phyloP scores from a whole-genome alignment of 2,113 vertebrate genomes.

The Erpornis zantholeuca region DNA sequence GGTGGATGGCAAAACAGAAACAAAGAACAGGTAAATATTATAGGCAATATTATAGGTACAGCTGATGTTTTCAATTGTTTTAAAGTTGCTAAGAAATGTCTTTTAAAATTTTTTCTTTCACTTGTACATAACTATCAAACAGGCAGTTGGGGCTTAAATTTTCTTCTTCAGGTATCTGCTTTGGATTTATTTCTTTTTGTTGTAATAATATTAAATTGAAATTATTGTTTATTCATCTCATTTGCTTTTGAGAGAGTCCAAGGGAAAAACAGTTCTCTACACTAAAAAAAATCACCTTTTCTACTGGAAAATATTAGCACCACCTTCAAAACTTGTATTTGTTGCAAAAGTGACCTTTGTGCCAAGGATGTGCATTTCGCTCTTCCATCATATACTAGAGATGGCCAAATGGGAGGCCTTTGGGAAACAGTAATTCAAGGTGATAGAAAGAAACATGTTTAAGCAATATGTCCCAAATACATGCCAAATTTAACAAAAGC shows the following conservation, averaged over 20 bases:
- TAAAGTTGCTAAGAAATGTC: background rate
- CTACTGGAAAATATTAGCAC: background rate
- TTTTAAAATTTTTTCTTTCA: background rate
- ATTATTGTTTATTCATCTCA: background rate
- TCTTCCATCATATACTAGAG: background rate
- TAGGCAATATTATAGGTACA: background rate
- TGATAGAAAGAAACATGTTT: background rate
- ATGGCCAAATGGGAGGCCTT: accelerated
- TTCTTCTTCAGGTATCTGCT: background rate
- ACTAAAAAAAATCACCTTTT: background rate
- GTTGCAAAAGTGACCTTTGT: background rate
- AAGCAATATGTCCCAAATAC: background rate
- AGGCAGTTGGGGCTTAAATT: background rate
- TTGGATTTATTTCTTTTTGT: background rate
- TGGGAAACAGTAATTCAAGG: background rate
- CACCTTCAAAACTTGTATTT: background rate
- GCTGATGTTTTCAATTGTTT: background rate
- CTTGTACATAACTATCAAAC: background rate
- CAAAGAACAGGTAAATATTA: background rate
- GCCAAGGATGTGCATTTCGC: background rate
- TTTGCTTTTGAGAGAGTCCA: background rate
- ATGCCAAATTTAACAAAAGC: background rate
- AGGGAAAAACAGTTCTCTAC: background rate
- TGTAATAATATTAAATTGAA: background rate
- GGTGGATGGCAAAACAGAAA: background rate